Percentiles rank a stretch among this genome's conserved stretches.
Evolutionary conservation across 2,888 invertebrate genomes (phyloP).

Genomic region (Drosophila kuntzei): DNA sequence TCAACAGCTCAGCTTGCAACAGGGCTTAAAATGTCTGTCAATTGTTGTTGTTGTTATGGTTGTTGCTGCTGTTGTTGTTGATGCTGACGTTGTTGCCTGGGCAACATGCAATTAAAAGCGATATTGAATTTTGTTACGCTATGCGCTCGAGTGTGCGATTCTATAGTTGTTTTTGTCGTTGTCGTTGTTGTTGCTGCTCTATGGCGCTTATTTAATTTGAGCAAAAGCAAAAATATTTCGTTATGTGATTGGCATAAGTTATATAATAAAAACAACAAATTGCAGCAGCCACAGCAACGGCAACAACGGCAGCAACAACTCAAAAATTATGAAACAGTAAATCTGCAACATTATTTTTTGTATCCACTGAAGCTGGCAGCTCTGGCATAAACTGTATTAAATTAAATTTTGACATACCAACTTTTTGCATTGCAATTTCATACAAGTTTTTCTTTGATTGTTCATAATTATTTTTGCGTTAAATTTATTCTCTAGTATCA

Average conservation of each 20-base stretch:
- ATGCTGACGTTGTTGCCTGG: constrained; percentile 61
- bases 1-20: constrained; percentile 75
- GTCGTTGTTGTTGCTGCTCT: constrained; percentile 39
- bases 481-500: not conserved
- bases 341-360: constrained; percentile 18
- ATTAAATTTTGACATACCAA: constrained; percentile 4
- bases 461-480: constrained; percentile 10
- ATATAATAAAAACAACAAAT: constrained; percentile 42
- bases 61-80: constrained; percentile 42
- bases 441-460: not conserved
- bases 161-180: constrained; percentile 50
- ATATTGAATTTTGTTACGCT: constrained; percentile 81
- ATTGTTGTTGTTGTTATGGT: constrained; percentile 50
- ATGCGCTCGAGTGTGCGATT: constrained; percentile 74
- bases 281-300: constrained; percentile 19
- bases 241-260: constrained; percentile 78
- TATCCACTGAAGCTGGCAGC: constrained; percentile 1
- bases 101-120: constrained; percentile 81
- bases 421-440: not conserved
- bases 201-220: constrained; percentile 76
- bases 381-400: constrained; percentile 5
- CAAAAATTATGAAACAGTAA: constrained; percentile 42
- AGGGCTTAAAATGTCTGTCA: constrained; percentile 79
- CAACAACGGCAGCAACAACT: constrained; percentile 18
- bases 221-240: constrained; percentile 76